Evolutionary conservation across 2,888 invertebrate genomes (phyloP), one percentile per base, ranked within the genome.

Genomic region (Tachina lurida): DNA sequence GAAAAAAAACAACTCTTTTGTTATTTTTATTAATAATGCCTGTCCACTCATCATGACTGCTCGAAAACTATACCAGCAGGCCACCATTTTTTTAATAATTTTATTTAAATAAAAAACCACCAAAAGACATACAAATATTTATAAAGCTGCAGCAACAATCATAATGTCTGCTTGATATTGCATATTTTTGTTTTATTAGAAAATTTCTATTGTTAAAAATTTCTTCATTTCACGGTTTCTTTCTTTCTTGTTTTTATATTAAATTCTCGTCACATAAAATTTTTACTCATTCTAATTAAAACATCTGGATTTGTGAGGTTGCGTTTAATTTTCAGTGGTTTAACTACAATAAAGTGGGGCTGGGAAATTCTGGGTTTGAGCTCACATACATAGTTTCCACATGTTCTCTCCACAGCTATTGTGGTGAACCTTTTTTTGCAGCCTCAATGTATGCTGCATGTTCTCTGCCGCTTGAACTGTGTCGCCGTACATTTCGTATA

Each of bases 401-500:
- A 22, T 45, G n/a, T 45, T 4, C 41, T 45, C n/a, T 54, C 31
- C 31, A 39, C 54, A 65, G 31, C 75, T 56, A 56, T 63, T 75
- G 52, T 75, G 63, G n/a, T 43, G n/a, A 15, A 10, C 13, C 17
- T 2, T 62, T 74, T 73, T 39, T 15, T 22, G 5, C 17, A 17
- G 39, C 75, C 75, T 31, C 10, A 65, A 75, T 52, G 31, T 65
- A 75, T 63, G 75, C 73, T 10, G 8, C 15, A 73, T 9, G 9
- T 13, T 73, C 7, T 58, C 1, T n/a, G n/a, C 9, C n/a, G 22
- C 12, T 71, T 8, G 7, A 15, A 10, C 9, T 22, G 3, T 2
- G 12, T 13, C 2, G 41, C 31, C 3, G 4, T 31, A 31, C 31
- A 31, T 3, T 31, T 31, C 17, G 10, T 52, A 63, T 63, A n/a